Base-by-base conservation (phyloP, 2,888 invertebrate species). In the Helleia helle region DNA sequence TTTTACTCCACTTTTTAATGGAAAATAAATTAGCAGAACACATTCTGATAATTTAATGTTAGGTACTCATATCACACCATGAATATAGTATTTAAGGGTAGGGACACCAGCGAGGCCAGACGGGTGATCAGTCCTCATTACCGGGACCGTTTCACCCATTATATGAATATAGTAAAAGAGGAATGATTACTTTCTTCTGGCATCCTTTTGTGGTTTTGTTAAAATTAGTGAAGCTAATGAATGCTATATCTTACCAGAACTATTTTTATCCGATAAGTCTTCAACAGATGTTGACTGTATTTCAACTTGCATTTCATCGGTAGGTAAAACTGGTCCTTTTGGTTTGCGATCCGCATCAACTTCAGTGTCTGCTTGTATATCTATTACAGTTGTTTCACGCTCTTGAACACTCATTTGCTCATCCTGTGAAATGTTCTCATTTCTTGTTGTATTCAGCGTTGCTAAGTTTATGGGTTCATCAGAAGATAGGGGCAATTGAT, bases 401-500 rank as follows among this genome's bases (percentile, higher is more conserved):
- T 75, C 71, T 31, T 51, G 47, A 26, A 53, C 41, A 46, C 46
- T 46, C 50, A 52, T 58, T 34, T 57, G 43, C 42, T 46, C 61
- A 43, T 58, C 56, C 56, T 65, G 63, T 59, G 76, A 70, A 73
- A 74, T 70, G 65, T 73, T 62, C 44, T 77, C 79, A 47, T 75
- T 73, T 64, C 73, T 69, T 27, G 54, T 55, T 50, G 51, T 58
- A 47, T 72, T 77, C 48, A 76, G 65, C 1, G 83, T 73, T 1
- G 81, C 83, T 47, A 84, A 62, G 54, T 84, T 84, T 34, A 84
- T 84, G 4, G 84, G 84, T 48, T 84, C 83, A 51, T 84, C 83
- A 40, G 62, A 58, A 42, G 71, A 52, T 31, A 65, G 55, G 49
- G 72, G 67, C 46, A 69, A 56, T 41, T 71, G 71, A 26, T 77